Percentiles rank a stretch among this genome's conserved stretches.
Evolutionary conservation across 2,888 invertebrate species (phyloP).

Genomic region (Hololepta plana): DNA sequence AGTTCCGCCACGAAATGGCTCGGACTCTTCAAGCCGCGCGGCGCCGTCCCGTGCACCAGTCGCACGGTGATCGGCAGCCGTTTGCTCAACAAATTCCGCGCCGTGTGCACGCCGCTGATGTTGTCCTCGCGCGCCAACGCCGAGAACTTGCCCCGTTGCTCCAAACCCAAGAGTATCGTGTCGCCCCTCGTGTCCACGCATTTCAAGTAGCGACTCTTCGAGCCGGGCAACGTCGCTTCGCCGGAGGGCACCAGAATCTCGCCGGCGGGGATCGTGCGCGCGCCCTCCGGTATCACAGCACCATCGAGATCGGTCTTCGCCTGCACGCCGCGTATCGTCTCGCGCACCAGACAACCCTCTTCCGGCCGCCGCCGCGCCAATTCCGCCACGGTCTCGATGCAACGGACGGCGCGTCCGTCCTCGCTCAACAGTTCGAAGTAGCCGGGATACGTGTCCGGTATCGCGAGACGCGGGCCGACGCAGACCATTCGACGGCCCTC

Average conservation of each 20-base stretch:
- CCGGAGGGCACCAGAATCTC: constrained; percentile 68
- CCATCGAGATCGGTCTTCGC: constrained; percentile 40
- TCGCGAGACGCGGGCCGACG: constrained; percentile 67
- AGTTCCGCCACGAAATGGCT: constrained; percentile 72
- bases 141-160: constrained; percentile 82
- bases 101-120: constrained; percentile 87
- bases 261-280: constrained; percentile 55
- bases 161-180: constrained; percentile 62
- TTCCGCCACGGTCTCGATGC: constrained; percentile 66
- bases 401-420: constrained; percentile 78
- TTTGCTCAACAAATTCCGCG: constrained; percentile 73
- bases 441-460: constrained; percentile 79
- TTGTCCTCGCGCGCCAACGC: constrained; percentile 84
- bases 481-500: constrained; percentile 69
- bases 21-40: constrained; percentile 64
- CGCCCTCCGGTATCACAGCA: constrained; percentile 46
- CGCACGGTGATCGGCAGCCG: constrained; percentile 83
- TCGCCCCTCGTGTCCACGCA: constrained; percentile 77
- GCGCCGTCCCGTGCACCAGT: constrained; percentile 77
- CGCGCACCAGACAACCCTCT: constrained; percentile 61
- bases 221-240: constrained; percentile 44
- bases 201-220: constrained; percentile 64
- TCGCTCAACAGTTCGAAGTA: constrained; percentile 90
- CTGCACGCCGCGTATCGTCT: constrained; percentile 52
- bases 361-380: constrained; percentile 57